Percentiles rank a stretch among this genome's conserved stretches.
Conservation (phyloP, 23 tunicate species). For the Trididemnum nubilum region DNA sequence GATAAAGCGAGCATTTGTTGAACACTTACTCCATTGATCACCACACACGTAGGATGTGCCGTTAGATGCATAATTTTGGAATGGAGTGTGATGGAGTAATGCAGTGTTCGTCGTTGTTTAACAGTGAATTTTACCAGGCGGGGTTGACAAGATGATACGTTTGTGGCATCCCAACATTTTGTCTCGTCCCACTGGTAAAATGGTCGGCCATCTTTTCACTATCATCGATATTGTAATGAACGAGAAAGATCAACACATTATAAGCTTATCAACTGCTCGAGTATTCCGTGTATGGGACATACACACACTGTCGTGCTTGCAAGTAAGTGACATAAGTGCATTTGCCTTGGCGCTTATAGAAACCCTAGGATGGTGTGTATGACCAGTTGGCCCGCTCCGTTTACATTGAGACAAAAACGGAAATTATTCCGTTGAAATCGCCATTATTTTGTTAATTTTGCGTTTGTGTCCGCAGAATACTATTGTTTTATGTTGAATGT, state of each 20-base stretch:
- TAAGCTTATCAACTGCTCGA: conserved; percentile 87
- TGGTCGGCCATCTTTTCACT: conserved; percentile 89
- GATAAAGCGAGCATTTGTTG: too few species aligned
- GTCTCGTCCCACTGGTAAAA: conserved; percentile 89
- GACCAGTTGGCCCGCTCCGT: too few species aligned
- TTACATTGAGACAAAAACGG: too few species aligned
- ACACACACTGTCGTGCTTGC: conserved; percentile 85
- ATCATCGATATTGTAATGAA: conserved; percentile 88
- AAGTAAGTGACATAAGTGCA: conserved; percentile 41
- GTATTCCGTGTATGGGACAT: conserved; percentile 93
- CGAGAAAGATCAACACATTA: conserved; percentile 84
- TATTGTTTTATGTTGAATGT: too few species aligned
- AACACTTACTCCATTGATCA: too few species aligned
- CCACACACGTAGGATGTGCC: too few species aligned
- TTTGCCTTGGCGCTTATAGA: background rate
- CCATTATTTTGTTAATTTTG: too few species aligned
- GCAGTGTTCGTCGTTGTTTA: too few species aligned
- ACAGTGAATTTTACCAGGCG: conserved; percentile 60
- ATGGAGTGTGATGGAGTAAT: too few species aligned
- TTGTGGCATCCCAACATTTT: conserved; percentile 91
- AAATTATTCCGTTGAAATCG: too few species aligned
- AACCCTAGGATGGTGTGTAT: background rate
- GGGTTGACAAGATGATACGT: conserved; percentile 87
- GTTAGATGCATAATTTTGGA: too few species aligned
- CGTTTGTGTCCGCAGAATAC: too few species aligned